These are phyloP conservation scores for Capreolus pygargus DNA, from an alignment of 2,113 vertebrate species.

Conservation along the genomic window DNA sequence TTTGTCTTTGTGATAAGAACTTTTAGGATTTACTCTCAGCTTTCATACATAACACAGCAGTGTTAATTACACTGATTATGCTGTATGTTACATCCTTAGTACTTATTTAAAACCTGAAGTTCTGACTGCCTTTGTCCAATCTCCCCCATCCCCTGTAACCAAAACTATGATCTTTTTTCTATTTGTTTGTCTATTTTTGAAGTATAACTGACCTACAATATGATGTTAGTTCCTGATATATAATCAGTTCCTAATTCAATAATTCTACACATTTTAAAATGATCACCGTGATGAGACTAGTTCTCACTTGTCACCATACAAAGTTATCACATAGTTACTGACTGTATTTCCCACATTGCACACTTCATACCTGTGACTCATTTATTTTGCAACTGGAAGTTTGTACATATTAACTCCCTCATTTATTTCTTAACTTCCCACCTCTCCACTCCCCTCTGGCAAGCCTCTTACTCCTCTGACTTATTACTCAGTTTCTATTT, in stretches of 20 bases:
- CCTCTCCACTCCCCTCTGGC: background rate
- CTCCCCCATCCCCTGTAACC: background rate
- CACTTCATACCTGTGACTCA: background rate
- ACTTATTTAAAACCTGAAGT: background rate
- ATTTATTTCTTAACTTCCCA: background rate
- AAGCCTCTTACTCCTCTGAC: background rate
- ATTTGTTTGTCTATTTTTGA: background rate
- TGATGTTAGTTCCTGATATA: background rate
- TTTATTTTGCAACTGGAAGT: background rate
- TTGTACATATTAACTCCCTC: background rate
- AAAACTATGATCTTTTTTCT: background rate
- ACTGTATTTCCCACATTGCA: background rate
- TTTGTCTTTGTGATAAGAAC: background rate
- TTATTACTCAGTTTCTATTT: background rate
- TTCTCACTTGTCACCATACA: background rate
- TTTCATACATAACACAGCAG: background rate
- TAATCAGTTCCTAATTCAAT: background rate
- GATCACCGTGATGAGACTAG: background rate
- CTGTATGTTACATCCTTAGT: background rate
- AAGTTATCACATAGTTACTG: background rate
- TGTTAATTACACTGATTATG: background rate
- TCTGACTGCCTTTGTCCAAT: background rate
- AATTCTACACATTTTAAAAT: background rate
- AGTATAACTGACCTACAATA: background rate
- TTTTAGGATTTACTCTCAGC: background rate